Percentiles rank a stretch among this genome's conserved stretches.
Evolutionary conservation across 2,888 invertebrate genomes (phyloP).

Genomic region (Lomographa bimaculata): DNA sequence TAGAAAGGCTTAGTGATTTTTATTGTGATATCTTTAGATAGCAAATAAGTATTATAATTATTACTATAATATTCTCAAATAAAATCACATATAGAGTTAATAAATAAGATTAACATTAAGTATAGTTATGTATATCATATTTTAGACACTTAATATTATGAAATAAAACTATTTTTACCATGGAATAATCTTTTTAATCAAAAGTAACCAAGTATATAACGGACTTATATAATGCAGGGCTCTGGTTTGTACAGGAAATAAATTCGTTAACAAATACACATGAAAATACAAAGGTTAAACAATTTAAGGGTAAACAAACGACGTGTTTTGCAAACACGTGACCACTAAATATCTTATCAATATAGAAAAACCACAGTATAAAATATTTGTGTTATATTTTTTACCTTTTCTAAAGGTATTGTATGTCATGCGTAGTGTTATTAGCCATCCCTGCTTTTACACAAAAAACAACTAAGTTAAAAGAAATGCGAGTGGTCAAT

Average conservation of each 20-base stretch:
- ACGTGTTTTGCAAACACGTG: conserved; percentile 5
- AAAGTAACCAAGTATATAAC: conserved; percentile 23
- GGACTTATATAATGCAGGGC: conserved; percentile 9
- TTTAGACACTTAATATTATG: not conserved
- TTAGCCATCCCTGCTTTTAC: conserved; percentile 16
- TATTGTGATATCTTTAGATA: conserved; percentile 6
- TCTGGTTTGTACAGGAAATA: conserved; percentile 14
- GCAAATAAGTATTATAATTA: not conserved
- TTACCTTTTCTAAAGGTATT: conserved; percentile 25
- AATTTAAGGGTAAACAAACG: conserved; percentile 1
- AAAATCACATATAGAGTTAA: too few species aligned
- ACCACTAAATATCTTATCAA: not conserved
- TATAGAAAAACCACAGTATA: conserved; percentile 4
- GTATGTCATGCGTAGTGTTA: conserved; percentile 9
- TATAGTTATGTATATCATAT: too few species aligned
- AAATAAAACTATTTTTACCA: conserved; percentile 21
- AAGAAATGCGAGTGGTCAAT: conserved; percentile 42
- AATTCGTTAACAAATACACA: conserved; percentile 15
- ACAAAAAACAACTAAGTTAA: conserved; percentile 22
- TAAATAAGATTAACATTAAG: too few species aligned
- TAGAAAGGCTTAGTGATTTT: conserved; percentile 2
- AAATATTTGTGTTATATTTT: conserved; percentile 11
- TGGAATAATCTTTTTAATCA: conserved; percentile 26
- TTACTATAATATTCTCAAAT: too few species aligned
- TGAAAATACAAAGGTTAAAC: not conserved